phyloP scores from a whole-genome alignment of 92 coral and sea anemone genomes.

The Phenganax subtilis region DNA sequence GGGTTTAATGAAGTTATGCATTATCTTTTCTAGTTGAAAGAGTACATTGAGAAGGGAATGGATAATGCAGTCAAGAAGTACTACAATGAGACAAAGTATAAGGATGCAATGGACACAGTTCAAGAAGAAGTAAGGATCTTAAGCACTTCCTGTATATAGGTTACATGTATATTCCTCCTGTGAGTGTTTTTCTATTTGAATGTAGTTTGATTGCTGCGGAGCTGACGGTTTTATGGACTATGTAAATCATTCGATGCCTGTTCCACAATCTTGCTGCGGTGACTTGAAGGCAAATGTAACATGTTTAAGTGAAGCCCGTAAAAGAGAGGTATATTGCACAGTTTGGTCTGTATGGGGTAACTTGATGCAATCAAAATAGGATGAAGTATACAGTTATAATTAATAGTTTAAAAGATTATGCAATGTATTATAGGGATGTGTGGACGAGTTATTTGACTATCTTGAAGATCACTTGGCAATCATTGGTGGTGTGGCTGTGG shows the following conservation, averaged over 20 bases:
- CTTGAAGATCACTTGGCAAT: conserved; percentile 34
- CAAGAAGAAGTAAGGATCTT: conserved; percentile 23
- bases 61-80: conserved; percentile 14
- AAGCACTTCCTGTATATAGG: background rate
- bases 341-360: background rate
- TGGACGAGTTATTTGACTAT: conserved; percentile 14
- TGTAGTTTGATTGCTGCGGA: conserved; percentile 13
- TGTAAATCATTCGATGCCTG: no score
- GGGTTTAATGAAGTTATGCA: background rate
- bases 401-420: background rate
- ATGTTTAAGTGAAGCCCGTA: background rate
- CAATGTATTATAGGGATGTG: conserved; percentile 21
- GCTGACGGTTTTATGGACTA: background rate
- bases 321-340: background rate
- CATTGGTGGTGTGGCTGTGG: conserved; percentile 23
- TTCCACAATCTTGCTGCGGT: conserved; percentile 9
- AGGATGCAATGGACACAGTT: conserved; percentile 11
- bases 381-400: no score
- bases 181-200: background rate
- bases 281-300: background rate
- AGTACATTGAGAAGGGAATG: conserved; percentile 20
- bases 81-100: background rate
- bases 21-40: conserved; percentile 21
- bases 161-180: background rate
- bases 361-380: no score